These are phyloP conservation scores for Malurus elegans DNA, from an alignment of 2,113 vertebrate genomes.

Conservation along the genomic window DNA sequence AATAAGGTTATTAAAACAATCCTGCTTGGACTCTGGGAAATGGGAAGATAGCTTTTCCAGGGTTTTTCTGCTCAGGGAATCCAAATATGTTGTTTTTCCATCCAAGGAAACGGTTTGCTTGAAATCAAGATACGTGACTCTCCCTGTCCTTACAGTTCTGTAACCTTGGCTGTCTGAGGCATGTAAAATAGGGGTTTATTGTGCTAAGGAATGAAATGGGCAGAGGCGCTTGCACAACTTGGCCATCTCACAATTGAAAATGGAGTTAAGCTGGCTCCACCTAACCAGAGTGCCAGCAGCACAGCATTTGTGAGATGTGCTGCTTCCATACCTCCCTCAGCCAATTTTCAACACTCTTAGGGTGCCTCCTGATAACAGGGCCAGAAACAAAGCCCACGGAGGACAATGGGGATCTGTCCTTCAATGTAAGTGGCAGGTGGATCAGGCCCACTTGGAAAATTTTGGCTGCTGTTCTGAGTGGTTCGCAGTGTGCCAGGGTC, in stretches of 20 bases:
- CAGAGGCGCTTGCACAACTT: constrained; percentile 9
- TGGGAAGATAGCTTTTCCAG: background rate
- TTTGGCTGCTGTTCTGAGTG: background rate
- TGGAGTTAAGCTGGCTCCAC: constrained; percentile 50
- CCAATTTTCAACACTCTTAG: constrained; percentile 27
- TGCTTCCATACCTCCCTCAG: background rate
- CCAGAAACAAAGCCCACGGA: constrained; percentile 8
- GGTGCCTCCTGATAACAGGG: constrained; percentile 18
- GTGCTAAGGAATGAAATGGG: constrained; percentile 42
- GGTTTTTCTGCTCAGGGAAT: background rate
- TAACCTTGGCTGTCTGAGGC: constrained; percentile 28
- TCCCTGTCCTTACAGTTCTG: background rate
- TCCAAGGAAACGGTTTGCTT: constrained; percentile 31
- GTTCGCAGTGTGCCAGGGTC: constrained; percentile 22
- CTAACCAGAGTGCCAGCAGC: constrained; percentile 25
- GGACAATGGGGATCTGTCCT: background rate
- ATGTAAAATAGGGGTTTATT: constrained; percentile 17
- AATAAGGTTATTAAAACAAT: constrained; percentile 47
- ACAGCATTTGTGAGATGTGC: constrained; percentile 23
- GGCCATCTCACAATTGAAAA: constrained; percentile 43
- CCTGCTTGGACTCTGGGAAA: background rate
- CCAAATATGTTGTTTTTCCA: constrained; percentile 1
- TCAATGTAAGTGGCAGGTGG: constrained; percentile 25
- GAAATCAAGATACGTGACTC: constrained; percentile 45
- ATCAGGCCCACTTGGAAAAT: constrained; percentile 7